phyloP scores from a whole-genome alignment of 2,113 vertebrate species.

The Hippoglossus stenolepis region DNA sequence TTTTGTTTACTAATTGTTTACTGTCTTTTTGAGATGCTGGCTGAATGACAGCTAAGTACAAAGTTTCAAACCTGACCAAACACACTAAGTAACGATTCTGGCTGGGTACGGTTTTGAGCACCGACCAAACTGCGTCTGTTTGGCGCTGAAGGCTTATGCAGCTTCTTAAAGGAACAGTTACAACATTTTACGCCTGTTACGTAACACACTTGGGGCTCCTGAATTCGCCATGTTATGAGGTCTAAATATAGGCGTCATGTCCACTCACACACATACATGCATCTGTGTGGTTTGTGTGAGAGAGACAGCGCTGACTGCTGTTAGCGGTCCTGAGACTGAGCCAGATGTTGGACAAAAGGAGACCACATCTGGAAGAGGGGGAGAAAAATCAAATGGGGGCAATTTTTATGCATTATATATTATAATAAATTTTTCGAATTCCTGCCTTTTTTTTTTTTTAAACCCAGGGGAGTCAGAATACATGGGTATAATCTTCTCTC shows the following conservation, averaged over 20 bases:
- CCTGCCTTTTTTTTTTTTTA: too few species aligned
- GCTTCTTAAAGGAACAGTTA: background rate
- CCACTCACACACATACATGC: background rate
- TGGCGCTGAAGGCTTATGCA: background rate
- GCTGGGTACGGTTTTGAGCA: background rate
- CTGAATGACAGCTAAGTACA: background rate
- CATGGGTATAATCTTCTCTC: background rate
- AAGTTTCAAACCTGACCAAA: background rate
- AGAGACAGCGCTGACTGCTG: conserved; percentile 15
- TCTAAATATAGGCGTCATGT: conserved; percentile 22
- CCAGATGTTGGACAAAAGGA: conserved; percentile 17
- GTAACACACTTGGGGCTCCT: conserved; percentile 21
- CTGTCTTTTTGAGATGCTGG: background rate
- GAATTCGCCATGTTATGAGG: conserved; percentile 1
- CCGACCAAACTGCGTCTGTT: background rate
- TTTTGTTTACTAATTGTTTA: too few species aligned
- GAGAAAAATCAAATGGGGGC: background rate
- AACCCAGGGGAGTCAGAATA: too few species aligned
- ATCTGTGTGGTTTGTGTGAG: conserved; percentile 12
- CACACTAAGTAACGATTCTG: background rate
- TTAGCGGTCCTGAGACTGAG: conserved; percentile 51
- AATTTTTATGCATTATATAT: too few species aligned
- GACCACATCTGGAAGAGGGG: conserved; percentile 35
- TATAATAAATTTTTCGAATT: too few species aligned
- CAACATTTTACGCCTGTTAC: conserved; percentile 9